Evolutionary conservation across 2,797 vertebrate species (phyloP).

Genomic region (Peromyscus aztecus): DNA sequence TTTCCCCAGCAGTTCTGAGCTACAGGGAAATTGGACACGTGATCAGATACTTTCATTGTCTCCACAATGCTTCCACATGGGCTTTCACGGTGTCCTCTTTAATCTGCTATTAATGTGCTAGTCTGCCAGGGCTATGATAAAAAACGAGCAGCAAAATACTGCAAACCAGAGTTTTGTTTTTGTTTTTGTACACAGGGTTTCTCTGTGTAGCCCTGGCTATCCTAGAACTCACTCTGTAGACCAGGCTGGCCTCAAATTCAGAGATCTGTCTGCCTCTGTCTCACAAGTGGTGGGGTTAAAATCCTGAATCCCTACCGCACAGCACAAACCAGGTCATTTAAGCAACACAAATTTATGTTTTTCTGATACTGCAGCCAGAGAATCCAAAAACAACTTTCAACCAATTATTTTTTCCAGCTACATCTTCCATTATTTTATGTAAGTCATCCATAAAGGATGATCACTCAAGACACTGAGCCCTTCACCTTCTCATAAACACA

Average conservation of each 20-base stretch:
- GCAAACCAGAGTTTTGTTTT: background rate
- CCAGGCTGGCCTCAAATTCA: background rate
- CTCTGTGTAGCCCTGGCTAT: background rate
- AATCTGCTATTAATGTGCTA: background rate
- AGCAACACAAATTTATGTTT: background rate
- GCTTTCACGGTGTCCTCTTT: background rate
- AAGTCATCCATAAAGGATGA: background rate
- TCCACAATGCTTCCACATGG: background rate
- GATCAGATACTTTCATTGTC: background rate
- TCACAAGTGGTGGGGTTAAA: background rate
- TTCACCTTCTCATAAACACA: background rate
- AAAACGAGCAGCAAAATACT: background rate
- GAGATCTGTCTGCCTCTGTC: background rate
- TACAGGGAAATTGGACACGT: fast-evolving
- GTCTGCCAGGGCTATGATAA: background rate
- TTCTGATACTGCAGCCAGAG: background rate
- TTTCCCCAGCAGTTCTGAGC: background rate
- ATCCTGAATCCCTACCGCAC: background rate
- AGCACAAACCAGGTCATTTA: background rate
- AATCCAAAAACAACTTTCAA: background rate
- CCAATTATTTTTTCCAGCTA: background rate
- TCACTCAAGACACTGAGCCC: background rate
- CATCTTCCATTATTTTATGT: background rate
- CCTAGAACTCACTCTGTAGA: background rate
- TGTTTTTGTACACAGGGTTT: too few relatives aligned